Base-by-base conservation (phyloP, 2,797 vertebrate genomes). In the Enteromius afrohamiltoni region DNA sequence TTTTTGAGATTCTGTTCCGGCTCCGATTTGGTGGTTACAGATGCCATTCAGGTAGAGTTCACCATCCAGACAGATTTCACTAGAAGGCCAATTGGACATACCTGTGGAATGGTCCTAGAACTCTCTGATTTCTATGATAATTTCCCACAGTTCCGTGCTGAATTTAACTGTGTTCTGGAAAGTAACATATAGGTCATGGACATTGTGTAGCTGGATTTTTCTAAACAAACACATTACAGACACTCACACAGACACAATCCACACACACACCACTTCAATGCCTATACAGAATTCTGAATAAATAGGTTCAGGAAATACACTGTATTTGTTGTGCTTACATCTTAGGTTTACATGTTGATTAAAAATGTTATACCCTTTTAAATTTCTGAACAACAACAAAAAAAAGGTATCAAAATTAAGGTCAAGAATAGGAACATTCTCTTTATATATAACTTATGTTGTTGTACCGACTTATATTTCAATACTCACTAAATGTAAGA, bases 141-240 rank as follows among this genome's bases (percentile, higher is more conserved):
- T 77, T 87, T 89, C 34, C 86, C 84, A 80, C 82, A 89, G 23
- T 88, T 89, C 16, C 16, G 5, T 42, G 64, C 85, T 71, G 86
- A 91, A 68, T 90, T 88, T 45, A 88, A 84, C 80, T 53, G 51
- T 55, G 67, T 85, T 60, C 81, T 91, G 23, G 80, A 88, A 58
- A 90, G 83, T 19, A 88, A 86, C 82, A 77, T 91, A 69, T 91
- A 87, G 78, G 58, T 88, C 4, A 91, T 87, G 85, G 86, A 85
- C 79, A 87, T 87, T 86, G 83, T 89, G 45, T 89, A 89, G 77
- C 23, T 81, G 29, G 21, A 62, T 29, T 62, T 62, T 62, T 51
- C 26, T 62, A 62, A 62, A 70, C 13, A 16, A n/a, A 47, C 40
- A 47, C 69, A 71, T 60, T 23, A 26, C 42, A 47, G 42, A 47